phyloP scores from a whole-genome alignment of 1,140 invertebrate species.

The Anoplolepis gracilipes region DNA sequence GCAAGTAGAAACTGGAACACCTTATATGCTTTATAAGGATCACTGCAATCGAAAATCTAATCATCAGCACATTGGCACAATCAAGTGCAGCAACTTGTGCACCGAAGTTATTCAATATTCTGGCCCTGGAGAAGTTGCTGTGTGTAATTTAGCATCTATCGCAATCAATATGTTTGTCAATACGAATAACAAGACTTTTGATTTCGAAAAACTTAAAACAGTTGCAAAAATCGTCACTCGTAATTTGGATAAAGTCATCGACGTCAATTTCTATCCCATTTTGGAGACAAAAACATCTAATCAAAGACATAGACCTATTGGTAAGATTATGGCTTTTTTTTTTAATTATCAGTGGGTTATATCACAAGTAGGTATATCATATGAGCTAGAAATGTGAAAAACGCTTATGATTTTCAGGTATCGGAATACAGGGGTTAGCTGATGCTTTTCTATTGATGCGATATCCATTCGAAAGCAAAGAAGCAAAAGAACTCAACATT shows the following conservation, averaged over 20 bases:
- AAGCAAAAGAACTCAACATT: conserved; percentile 95
- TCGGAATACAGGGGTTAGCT: conserved; percentile 98
- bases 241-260: conserved; percentile 99
- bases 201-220: conserved; percentile 95
- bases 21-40: conserved; percentile 99
- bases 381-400: not conserved
- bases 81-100: conserved; percentile 99
- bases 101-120: conserved; percentile 99
- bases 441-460: conserved; percentile 98
- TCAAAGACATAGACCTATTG: conserved; percentile 97
- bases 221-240: conserved; percentile 95
- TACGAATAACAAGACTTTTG: conserved; percentile 90
- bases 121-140: conserved; percentile 97
- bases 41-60: conserved; percentile 99
- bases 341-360: not conserved
- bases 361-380: not conserved
- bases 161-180: conserved; percentile 99
- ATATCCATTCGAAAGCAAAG: conserved; percentile 95
- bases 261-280: conserved; percentile 98
- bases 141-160: conserved; percentile 99
- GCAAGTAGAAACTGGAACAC: conserved; percentile 99
- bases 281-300: conserved; percentile 96
- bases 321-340: conserved; percentile 78
- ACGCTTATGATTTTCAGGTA: conserved; percentile 83
- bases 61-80: conserved; percentile 99